Evolutionary conservation across 2,888 invertebrate genomes (phyloP), one percentile per base, ranked within the genome.

Genomic region (Chironomus riparius): DNA sequence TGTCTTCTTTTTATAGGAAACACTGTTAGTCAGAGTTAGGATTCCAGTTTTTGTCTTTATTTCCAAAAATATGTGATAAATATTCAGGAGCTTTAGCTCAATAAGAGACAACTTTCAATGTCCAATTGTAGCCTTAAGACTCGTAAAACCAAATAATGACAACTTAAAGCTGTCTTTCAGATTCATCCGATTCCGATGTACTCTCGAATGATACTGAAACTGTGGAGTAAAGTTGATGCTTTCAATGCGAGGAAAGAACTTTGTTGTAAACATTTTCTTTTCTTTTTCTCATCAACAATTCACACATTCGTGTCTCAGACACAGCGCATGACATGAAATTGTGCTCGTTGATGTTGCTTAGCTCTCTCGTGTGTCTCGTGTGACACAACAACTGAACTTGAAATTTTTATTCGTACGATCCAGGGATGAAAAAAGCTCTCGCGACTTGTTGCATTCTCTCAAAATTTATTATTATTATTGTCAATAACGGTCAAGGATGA

Each of bases 151-250:
- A 4, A 38, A 38, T 24, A 24, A 3, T 24, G n/a, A 24, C 3
- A 24, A 24, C 22, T 3, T 3, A 24, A 24, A 24, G 22, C 2
- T 3, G n/a, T 3, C 22, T 24, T 3, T 24, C 22, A 56, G 1
- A 56, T 7, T 18, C 15, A 72, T 38, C 72, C 62, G 21, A 47
- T 56, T 21, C 56, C 15, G 13, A 50, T 72, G 72, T 38, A n/a
- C n/a, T 38, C 72, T 72, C 62, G 28, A 72, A 47, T 72, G 38
- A 72, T 62, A 72, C 72, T 72, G 56, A 72, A 61, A 38, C n/a
- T 21, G 38, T 15, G 6, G n/a, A 15, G 13, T 13, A 65, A 10
- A 4, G 65, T 65, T 65, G 65, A 56, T 56, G 50, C 38, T 38
- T 38, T 38, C 38, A 38, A 38, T 38, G 15, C 56, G 15, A 56